Evolutionary conservation across 1,140 invertebrate species (phyloP), one percentile per base, ranked within the genome.

Genomic region (Copidosoma floridanum): DNA sequence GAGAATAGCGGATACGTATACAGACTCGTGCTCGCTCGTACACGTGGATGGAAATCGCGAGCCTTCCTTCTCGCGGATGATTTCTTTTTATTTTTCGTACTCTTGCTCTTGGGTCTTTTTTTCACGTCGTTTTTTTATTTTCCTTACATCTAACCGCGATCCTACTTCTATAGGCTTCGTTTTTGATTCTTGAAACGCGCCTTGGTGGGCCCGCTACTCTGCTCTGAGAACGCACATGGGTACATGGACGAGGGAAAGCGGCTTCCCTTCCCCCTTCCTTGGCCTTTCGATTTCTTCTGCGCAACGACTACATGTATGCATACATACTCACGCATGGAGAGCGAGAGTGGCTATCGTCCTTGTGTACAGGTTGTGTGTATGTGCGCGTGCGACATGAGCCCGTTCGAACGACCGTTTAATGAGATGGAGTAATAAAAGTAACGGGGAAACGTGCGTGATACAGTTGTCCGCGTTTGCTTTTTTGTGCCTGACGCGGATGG

Each of bases 1-100:
- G 26, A 7, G 4, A 40, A 11, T 40, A 11, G 5, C 37, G 4
- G 12, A 5, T 40, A 14, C 5, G 18, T 40, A 40, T n/a, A 7
- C 37, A n/a, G 14, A 40, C 41, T 20, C 4, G 8, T 18, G 20
- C 23, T 43, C 20, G 20, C 11, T 47, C 14, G 24, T 21, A n/a
- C 5, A n/a, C 26, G 35, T 38, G 7, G 43, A 51, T 58, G 41
- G 50, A 60, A 53, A 53, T 60, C 50, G 38, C 38, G 14, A 11
- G 23, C 14, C 11, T 18, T 26, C 32, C 12, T 20, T 46, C n/a
- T 18, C 23, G 8, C 1, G n/a, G 5, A 24, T 3, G 14, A 16
- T 23, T 37, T 32, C 18, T 7, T 38, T 38, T 23, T 4, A 32
- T 32, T 32, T 32, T 32, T 32, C 29, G 29, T 32, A 8, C 27